Base-by-base conservation (phyloP, 2,888 invertebrate species). In the Penaeus monodon region DNA sequence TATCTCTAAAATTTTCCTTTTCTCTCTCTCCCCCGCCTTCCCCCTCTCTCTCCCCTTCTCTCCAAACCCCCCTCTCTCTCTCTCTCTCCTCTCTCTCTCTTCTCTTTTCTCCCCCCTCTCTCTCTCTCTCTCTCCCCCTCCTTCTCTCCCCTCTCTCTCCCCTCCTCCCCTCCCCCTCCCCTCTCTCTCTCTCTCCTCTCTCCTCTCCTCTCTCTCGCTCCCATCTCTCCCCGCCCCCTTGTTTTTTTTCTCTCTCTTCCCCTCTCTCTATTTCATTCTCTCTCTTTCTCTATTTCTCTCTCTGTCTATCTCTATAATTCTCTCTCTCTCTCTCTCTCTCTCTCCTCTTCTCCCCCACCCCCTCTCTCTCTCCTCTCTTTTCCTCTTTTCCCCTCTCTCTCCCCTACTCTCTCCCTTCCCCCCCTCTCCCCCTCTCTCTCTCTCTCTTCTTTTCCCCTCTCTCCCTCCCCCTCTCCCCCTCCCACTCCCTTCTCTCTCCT, bases 381-480 rank as follows among this genome's bases (percentile, higher is more conserved):
- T 33, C 33, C 3, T 3, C 3, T 3, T 33, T 3, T 33, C 33
- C 3, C 33, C 3, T 3, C 3, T 3, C 3, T 3, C 1, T 33
- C 3, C 3, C 33, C 3, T 3, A 2, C 33, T 33, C 33, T 33
- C 33, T 33, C 33, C 3, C 33, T 33, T 3, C 3, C 33, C 3
- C 33, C 3, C 33, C 3, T 3, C 3, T 3, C 3, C 33, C 3
- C 33, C 3, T 3, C 3, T 3, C 3, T 3, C 3, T 3, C 3
- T 3, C 3, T 3, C 3, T 3, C 3, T 3, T 33, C 33, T 33
- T 3, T 33, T 3, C 3, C 33, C 3, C 20, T 27, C 49, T 78
- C 77, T 49, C 27, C 24, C 57, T 49, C 44, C 49, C 44, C 17
- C 38, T 44, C 38, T 44, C 49, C 44, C 49, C 14, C 77, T 77